Evolutionary conservation across 2,113 vertebrate species (phyloP), one percentile per base, ranked within the genome.

Genomic region (Andinoacara biseriatus): DNA sequence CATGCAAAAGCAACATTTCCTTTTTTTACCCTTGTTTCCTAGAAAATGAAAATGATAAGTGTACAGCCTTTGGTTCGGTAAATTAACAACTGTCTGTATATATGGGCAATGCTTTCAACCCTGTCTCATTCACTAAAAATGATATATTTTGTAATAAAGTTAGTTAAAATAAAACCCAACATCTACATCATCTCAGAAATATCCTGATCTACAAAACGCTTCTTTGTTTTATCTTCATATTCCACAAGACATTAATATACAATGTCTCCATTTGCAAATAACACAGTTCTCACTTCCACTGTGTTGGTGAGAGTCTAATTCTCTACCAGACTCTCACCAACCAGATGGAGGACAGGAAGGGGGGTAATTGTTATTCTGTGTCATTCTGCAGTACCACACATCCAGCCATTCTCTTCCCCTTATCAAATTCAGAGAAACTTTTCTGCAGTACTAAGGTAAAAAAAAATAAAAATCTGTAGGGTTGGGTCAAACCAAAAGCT

Each of bases 1-100:
- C 97, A 97, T 98, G 97, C 96, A 96, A 94, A 89, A 92, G 86
- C 87, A 5, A 92, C 83, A 86, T 54, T 78, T 3, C 15, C 29
- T 3, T 3, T 76, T 78, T 52, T 2, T 38, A 5, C 6, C 14
- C 10, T 61, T 58, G 49, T 59, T 10, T 14, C 3, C 35, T 58
- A 82, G 22, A 87, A 58, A 82, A 67, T 35, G 22, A 81, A 60
- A 82, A 67, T 29, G 26, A 81, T 88, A 60, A 74, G 80, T 87
- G 89, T 94, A 91, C 93, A 95, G 93, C 92, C 91, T 87, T 95
- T 93, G 93, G 78, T 92, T 88, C 80, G 35, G 26, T 57, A 11
- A 10, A n/a, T 9, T 35, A 20, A 58, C 40, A 69, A 49, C 1
- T 18, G 2, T 18, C 22, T 69, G 43, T 46, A 15, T 43, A 13